Base-by-base conservation (phyloP, 2,888 invertebrate genomes). In the Parnassius mnemosyne region DNA sequence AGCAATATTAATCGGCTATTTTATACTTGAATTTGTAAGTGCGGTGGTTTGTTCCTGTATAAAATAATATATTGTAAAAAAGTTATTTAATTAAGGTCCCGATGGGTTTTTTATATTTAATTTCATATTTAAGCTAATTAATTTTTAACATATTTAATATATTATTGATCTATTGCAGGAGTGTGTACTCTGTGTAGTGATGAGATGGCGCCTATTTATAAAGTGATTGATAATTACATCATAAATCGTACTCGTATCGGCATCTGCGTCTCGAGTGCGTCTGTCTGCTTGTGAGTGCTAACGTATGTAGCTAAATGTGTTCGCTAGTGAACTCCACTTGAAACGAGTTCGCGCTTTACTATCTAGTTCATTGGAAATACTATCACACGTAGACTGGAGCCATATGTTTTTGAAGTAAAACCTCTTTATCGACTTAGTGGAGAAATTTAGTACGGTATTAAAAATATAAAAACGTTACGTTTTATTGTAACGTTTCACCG, bases 201-300 rank as follows among this genome's bases (percentile, higher is more conserved):
- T n/a, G 55, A 55, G 12, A 46, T 13, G 49, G 56, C 56, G 56
- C 41, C 56, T 41, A 49, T 56, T 56, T 56, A 41, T 56, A 56
- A 56, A 56, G 47, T 25, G 12, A 49, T 56, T 47, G 56, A 47
- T 56, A 56, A 56, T 49, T 47, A 34, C 47, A 56, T 56, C 47
- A 34, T 41, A 49, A 49, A 49, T 49, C 49, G 49, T 13, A 13
- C 16, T 49, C 49, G 49, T 13, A 13, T 49, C 47, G 58, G 58
- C 58, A 52, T 10, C 57, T 7, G 42, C 50, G 34, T 16, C 49
- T 50, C 51, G 51, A 43, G 57, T 50, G 57, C 51, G 16, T 41
- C 13, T 34, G 57, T 42, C 49, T 13, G 57, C 16, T 43, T 9
- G 51, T n/a, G 47, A 11, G 42, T 13, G 57, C 41, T 11, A 9